Conservation (phyloP, 2,113 vertebrate species). For the Azemiops feae region DNA sequence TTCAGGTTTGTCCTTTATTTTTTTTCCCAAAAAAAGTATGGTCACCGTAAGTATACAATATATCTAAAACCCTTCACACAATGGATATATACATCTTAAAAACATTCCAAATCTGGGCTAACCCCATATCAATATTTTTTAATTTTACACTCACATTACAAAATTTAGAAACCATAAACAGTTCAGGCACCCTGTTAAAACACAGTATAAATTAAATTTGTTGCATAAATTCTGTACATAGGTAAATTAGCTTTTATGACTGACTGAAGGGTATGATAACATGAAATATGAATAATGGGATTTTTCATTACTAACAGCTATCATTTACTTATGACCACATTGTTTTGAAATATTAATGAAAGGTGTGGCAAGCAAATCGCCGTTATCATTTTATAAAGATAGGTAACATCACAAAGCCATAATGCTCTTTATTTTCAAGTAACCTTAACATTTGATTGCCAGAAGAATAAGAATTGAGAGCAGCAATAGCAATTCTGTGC, state of each 20-base stretch:
- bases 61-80: background rate
- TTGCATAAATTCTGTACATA: slow-evolving; percentile 73
- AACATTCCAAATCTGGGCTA: background rate
- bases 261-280: slow-evolving; percentile 64
- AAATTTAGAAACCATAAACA: slow-evolving; percentile 75
- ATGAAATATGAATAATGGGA: slow-evolving; percentile 60
- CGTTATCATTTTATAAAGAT: slow-evolving; percentile 60
- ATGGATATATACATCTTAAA: slow-evolving; percentile 31
- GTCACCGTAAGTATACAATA: background rate
- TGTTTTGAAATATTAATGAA: slow-evolving; percentile 51
- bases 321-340: slow-evolving; percentile 61
- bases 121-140: slow-evolving; percentile 15
- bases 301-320: slow-evolving; percentile 62
- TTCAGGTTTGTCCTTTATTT: background rate
- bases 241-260: slow-evolving; percentile 66
- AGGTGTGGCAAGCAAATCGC: slow-evolving; percentile 54
- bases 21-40: background rate
- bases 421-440: slow-evolving; percentile 45
- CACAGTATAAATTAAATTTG: slow-evolving; percentile 74
- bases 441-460: slow-evolving; percentile 52
- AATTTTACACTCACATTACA: slow-evolving; percentile 72
- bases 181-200: slow-evolving; percentile 77
- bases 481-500: slow-evolving; percentile 31
- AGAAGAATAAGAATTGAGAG: slow-evolving; percentile 38
- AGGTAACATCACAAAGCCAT: slow-evolving; percentile 65